Conservation (phyloP, 2,797 vertebrate genomes). For the Pseudochirops corinnae region DNA sequence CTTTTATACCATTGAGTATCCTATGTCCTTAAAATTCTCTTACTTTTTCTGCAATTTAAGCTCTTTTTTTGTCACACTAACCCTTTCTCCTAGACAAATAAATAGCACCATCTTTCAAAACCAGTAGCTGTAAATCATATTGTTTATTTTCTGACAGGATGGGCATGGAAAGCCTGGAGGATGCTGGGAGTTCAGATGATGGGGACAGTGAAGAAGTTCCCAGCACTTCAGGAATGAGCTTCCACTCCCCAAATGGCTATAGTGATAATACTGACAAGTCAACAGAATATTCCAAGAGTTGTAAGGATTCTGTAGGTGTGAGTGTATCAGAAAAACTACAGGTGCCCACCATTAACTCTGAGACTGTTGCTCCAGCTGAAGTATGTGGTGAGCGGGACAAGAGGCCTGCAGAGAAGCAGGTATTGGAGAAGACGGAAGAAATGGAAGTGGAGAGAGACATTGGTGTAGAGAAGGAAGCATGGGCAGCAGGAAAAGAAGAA, state of each 20-base stretch:
- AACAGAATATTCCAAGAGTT: conserved; percentile 54
- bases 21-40: not conserved
- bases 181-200: conserved; percentile 85
- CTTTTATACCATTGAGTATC: not conserved
- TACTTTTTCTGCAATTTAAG: not conserved
- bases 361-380: conserved; percentile 24
- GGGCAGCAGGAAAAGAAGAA: not conserved
- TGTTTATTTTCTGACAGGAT: conserved; percentile 79
- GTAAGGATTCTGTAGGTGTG: conserved; percentile 41
- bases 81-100: not conserved
- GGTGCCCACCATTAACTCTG: conserved; percentile 3
- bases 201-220: conserved; percentile 79
- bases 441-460: not conserved
- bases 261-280: not conserved
- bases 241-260: conserved; percentile 26
- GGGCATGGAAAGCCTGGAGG: conserved; percentile 84
- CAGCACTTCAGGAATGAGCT: conserved; percentile 65
- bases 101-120: not conserved
- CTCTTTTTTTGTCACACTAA: not conserved
- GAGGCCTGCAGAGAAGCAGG: accelerated
- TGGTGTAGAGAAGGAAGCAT: not conserved
- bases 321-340: conserved; percentile 56
- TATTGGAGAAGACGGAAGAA: conserved; percentile 31
- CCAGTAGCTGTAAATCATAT: not conserved
- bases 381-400: conserved; percentile 15